phyloP scores from a whole-genome alignment of 2,888 invertebrate genomes.

The Enchytraeus crypticus region DNA sequence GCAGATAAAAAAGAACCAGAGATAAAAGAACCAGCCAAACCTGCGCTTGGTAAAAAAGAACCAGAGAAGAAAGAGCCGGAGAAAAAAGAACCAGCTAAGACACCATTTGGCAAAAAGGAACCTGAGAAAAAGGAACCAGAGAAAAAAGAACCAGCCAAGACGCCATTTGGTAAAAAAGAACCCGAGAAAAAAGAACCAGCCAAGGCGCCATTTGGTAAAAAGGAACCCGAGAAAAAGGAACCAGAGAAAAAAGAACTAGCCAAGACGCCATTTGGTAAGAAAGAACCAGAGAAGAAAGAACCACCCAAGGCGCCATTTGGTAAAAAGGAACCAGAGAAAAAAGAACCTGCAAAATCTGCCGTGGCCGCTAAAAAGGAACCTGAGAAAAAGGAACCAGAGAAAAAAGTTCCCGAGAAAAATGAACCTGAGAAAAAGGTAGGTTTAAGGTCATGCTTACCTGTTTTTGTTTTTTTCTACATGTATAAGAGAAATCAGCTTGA shows the following conservation, averaged over 20 bases:
- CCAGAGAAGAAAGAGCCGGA: not conserved
- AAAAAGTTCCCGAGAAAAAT: not conserved
- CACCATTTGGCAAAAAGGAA: not conserved
- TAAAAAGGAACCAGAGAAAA: not conserved
- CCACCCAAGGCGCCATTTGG: not conserved
- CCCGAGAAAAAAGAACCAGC: not conserved
- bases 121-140: not conserved
- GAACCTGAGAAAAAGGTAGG: constrained; percentile 2
- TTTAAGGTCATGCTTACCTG: not conserved
- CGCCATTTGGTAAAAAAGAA: not conserved
- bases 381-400: not conserved
- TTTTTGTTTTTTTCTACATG: too few relatives aligned
- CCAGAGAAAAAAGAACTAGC: not conserved
- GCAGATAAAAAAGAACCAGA: not conserved
- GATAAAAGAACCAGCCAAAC: not conserved
- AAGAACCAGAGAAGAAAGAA: not conserved
- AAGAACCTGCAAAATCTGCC: not conserved
- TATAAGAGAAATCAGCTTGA: too few relatives aligned
- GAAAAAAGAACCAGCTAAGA: not conserved
- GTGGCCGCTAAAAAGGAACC: too few relatives aligned
- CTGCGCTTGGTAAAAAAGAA: not conserved
- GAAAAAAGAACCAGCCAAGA: not conserved
- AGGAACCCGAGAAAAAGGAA: not conserved
- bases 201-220: not conserved
- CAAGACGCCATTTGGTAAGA: not conserved